Evolutionary conservation across 2,113 vertebrate genomes (phyloP).

Genomic region (Lamprotornis superbus): DNA sequence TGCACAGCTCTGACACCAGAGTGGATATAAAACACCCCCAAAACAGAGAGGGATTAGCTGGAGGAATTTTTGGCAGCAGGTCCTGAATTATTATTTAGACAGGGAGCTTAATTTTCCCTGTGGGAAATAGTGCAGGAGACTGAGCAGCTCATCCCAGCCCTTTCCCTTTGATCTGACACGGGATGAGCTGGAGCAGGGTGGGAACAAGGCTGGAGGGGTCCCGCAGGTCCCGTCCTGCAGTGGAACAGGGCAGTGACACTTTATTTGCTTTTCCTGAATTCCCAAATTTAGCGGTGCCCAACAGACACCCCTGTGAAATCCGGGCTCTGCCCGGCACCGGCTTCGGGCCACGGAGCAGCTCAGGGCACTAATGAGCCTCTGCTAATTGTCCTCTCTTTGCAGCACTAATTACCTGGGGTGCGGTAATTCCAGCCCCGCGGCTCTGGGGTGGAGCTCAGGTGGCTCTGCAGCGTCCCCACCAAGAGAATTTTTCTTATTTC

Average conservation of each 20-base stretch:
- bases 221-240: background rate
- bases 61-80: background rate
- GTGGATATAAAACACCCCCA: background rate
- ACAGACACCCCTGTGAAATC: accelerated
- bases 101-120: background rate
- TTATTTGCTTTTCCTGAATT: background rate
- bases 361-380: background rate
- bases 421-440: background rate
- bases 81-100: background rate
- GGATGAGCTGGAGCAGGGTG: background rate
- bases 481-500: background rate
- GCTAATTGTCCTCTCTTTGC: background rate
- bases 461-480: background rate
- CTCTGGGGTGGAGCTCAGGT: background rate
- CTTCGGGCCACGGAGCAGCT: background rate
- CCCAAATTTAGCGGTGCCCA: accelerated
- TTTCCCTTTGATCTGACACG: accelerated
- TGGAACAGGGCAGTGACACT: accelerated
- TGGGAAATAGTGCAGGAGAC: accelerated
- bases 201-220: background rate
- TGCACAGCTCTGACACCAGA: background rate
- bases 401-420: slow-evolving; percentile 25
- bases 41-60: background rate
- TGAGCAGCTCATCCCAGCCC: background rate
- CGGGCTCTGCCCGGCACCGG: background rate